Percentiles rank a stretch among this genome's conserved stretches.
Conservation (phyloP, 1,140 invertebrate genomes). For the Drosophila ogumai region DNA sequence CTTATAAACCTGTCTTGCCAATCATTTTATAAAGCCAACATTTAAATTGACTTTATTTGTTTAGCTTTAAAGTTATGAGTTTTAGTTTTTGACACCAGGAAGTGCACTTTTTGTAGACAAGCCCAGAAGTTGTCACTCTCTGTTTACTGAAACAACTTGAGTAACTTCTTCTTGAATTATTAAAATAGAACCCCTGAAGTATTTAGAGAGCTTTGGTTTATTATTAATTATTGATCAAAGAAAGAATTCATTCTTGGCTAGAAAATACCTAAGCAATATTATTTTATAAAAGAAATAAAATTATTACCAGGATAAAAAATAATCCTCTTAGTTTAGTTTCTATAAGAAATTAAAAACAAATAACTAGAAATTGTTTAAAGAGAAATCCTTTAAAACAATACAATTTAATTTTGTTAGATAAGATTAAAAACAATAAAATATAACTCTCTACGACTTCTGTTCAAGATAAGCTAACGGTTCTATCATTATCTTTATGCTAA, state of each 20-base stretch:
- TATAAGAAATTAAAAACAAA: not conserved
- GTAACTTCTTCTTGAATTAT: too few species aligned
- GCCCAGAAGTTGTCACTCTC: not conserved
- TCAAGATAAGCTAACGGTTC: constrained; percentile 21
- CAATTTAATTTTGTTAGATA: constrained; percentile 14
- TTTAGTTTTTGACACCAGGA: constrained; percentile 10
- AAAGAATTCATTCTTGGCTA: too few species aligned
- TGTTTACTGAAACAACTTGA: not conserved
- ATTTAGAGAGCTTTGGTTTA: too few species aligned
- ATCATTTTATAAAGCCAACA: not conserved
- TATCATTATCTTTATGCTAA: constrained; percentile 20
- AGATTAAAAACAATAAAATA: not conserved
- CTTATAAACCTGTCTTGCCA: not conserved
- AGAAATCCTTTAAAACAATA: constrained; percentile 16
- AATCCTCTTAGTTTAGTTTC: not conserved
- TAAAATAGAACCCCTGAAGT: too few species aligned
- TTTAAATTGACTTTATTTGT: not conserved
- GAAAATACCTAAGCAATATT: too few species aligned
- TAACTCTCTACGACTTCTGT: not conserved
- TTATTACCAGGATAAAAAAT: too few species aligned
- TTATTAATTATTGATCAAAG: too few species aligned
- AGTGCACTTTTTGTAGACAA: constrained; percentile 1
- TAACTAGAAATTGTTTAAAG: not conserved
- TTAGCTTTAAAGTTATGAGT: not conserved
- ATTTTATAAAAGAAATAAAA: too few species aligned